Evolutionary conservation across 2,888 invertebrate genomes (phyloP), one percentile per base, ranked within the genome.

Genomic region (Machimus atricapillus): DNA sequence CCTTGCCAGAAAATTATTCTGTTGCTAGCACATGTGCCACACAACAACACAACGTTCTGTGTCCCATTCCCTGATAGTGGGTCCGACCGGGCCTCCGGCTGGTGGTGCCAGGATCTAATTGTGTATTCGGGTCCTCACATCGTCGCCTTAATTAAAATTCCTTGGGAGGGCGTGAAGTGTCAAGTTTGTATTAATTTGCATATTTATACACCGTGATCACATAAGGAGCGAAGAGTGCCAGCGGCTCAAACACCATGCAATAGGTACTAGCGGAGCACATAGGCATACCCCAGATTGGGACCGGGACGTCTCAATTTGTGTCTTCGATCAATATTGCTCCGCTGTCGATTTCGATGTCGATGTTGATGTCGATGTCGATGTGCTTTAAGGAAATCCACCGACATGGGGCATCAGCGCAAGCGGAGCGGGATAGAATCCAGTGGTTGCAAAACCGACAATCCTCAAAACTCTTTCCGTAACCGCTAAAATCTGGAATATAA

Each of bases 131-230:
- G 87, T 88, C 88, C 86, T 85, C 85, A 87, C 88, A 87, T 87
- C 77, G 87, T 87, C 86, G 87, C 87, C 88, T 88, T 88, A 88
- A 88, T 88, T 88, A 88, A 88, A 88, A 88, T 88, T 88, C 87
- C 86, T 88, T 85, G 87, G 86, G 77, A 88, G 87, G 87, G 89
- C 89, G 90, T 90, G 90, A 90, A 91, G 91, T 91, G 91, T 91
- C 91, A 91, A 90, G 91, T 91, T 91, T 91, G 91, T 91, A 91
- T 90, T 91, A 91, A 91, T 91, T 91, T 91, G 91, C 91, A 91
- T 91, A 91, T 91, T 91, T 91, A 91, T 90, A 88, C 87, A 89
- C 85, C 73, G 85, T 74, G 74, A 85, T 85, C 85, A 85, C 74
- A 85, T 74, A 85, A 85, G 85, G 85, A 85, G 74, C 58, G 74